Evolutionary conservation across 2,888 invertebrate genomes (phyloP).

Genomic region (Neoitamus cyanurus): DNA sequence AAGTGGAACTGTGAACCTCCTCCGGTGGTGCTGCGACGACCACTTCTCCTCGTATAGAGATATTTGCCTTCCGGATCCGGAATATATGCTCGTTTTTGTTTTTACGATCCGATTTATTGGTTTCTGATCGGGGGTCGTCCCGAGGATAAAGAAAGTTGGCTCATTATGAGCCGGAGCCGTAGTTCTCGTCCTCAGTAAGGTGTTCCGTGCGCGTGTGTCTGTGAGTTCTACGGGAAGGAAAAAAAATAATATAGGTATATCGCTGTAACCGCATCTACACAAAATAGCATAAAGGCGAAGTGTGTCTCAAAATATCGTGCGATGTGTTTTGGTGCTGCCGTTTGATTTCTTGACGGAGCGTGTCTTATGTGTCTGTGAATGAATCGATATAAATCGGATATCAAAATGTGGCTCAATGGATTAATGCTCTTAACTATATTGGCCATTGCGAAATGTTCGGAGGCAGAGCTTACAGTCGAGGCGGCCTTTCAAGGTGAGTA

Average conservation of each 20-base stretch:
- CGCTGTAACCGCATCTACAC: not conserved
- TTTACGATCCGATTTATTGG: conserved; percentile 33
- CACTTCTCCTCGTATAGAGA: not conserved
- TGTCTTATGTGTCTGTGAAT: conserved; percentile 42
- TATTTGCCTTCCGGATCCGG: not conserved
- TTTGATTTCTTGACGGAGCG: conserved; percentile 44
- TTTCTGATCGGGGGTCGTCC: conserved; percentile 7
- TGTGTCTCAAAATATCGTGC: conserved; percentile 38
- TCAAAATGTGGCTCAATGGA: conserved; percentile 61
- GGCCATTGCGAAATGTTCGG: conserved; percentile 61
- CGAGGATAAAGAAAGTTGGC: conserved; percentile 17
- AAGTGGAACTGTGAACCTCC: conserved; percentile 20
- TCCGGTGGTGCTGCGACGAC: not conserved
- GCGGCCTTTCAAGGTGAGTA: conserved; percentile 72
- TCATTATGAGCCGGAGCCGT: not conserved
- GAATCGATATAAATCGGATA: conserved; percentile 54
- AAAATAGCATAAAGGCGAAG: not conserved
- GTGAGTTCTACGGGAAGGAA: not conserved
- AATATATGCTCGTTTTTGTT: not conserved
- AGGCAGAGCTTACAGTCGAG: conserved; percentile 67
- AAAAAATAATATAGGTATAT: not conserved
- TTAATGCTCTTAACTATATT: conserved; percentile 61
- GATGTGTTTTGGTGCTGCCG: conserved; percentile 43
- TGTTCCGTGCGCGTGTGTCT: conserved; percentile 37
- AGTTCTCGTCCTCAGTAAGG: conserved; percentile 14